These are phyloP conservation scores for Pedionomus torquatus DNA, from an alignment of 2,113 vertebrate species.

Conservation along the genomic window DNA sequence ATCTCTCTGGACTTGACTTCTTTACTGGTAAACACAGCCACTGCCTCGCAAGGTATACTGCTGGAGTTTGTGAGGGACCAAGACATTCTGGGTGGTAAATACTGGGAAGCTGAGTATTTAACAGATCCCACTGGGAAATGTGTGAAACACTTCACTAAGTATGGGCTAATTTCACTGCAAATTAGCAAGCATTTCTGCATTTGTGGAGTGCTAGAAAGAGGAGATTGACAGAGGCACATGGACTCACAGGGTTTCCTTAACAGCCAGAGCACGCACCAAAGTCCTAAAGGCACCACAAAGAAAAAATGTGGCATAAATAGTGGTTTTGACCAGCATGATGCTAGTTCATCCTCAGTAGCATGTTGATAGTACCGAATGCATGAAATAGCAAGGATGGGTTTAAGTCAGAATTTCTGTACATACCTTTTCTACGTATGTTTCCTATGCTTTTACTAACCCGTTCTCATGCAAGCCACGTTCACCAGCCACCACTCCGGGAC, in stretches of 20 bases:
- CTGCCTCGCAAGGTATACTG: not conserved
- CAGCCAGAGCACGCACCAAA: not conserved
- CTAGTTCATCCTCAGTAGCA: not conserved
- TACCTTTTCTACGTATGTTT: too few relatives aligned
- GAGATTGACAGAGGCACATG: not conserved
- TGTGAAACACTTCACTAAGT: not conserved
- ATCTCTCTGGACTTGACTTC: not conserved
- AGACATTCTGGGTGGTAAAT: not conserved
- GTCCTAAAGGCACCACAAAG: not conserved
- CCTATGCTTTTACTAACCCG: slow-evolving; percentile 68
- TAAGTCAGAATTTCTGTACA: not conserved
- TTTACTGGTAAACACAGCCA: not conserved
- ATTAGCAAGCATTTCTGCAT: not conserved
- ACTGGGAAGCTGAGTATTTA: not conserved
- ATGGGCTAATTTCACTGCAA: not conserved
- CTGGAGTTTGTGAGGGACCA: not conserved
- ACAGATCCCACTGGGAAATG: not conserved
- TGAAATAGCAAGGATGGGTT: not conserved
- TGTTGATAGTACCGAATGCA: not conserved
- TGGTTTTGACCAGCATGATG: not conserved
- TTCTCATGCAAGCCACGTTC: slow-evolving; percentile 81
- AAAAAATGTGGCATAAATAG: not conserved
- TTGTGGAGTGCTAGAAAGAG: not conserved
- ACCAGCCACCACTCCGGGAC: slow-evolving; percentile 86
- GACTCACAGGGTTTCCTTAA: not conserved